Conservation (phyloP, 2,113 vertebrate species). For the Neodontobutis hainanensis region DNA sequence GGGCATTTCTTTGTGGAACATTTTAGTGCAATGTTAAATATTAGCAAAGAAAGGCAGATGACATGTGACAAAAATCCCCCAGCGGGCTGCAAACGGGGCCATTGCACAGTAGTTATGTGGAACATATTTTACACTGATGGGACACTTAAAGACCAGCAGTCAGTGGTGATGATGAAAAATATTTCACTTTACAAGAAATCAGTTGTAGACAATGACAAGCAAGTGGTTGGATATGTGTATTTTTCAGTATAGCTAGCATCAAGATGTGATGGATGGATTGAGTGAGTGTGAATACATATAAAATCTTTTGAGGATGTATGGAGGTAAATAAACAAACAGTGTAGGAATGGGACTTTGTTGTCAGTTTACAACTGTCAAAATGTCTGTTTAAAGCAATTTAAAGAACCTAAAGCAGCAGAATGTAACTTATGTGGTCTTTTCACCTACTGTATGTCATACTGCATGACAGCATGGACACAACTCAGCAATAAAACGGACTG, state of each 20-base stretch:
- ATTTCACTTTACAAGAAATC: background rate
- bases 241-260: background rate
- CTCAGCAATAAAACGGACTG: too few relatives aligned
- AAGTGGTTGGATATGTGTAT: background rate
- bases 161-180: background rate
- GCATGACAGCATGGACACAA: too few relatives aligned
- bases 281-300: background rate
- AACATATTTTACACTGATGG: conserved; percentile 1
- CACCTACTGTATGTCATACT: too few relatives aligned
- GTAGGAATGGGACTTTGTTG: too few relatives aligned
- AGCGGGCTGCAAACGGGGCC: background rate
- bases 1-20: conserved; percentile 21
- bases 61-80: background rate
- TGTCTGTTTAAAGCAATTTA: too few relatives aligned
- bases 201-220: background rate
- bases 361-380: too few relatives aligned
- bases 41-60: background rate
- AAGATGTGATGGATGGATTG: background rate
- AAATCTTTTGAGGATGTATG: too few relatives aligned
- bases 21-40: conserved; percentile 27
- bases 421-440: too few relatives aligned
- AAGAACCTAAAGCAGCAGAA: too few relatives aligned
- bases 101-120: background rate
- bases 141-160: background rate
- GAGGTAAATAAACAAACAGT: too few relatives aligned